Evolutionary conservation across 2,113 vertebrate species (phyloP).

Genomic region (Pseudorasbora parva): DNA sequence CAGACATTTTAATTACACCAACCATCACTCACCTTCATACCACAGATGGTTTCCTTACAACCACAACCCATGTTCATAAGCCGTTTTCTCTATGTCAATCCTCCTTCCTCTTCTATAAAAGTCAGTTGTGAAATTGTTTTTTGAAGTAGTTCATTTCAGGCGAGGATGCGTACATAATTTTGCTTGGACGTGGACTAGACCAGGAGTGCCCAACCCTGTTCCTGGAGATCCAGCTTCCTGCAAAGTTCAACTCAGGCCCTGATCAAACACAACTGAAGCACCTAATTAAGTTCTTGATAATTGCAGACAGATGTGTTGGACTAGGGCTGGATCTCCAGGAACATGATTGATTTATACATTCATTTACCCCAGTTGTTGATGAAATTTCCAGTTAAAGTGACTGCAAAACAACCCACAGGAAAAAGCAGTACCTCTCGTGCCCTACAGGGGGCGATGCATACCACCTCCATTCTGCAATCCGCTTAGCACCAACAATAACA

Average conservation of each 20-base stretch:
- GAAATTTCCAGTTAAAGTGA: not conserved
- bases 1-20: conserved; percentile 10
- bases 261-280: no score
- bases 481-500: not conserved
- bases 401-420: not conserved
- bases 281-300: no score
- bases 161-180: not conserved
- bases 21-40: not conserved
- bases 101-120: not conserved
- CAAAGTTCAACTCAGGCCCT: no score
- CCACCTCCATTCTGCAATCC: not conserved
- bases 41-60: not conserved
- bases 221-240: no score
- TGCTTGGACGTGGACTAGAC: not conserved
- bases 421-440: not conserved
- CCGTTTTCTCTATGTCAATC: not conserved
- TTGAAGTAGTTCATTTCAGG: not conserved
- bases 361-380: not conserved
- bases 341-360: not conserved
- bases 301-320: no score
- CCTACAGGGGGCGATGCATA: conserved; percentile 42
- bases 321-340: no score
- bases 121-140: no score
- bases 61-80: not conserved
- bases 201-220: no score